These are phyloP conservation scores for Orbicella faveolata DNA, from an alignment of 64 coral and sea anemone species.

Conservation along the genomic window DNA sequence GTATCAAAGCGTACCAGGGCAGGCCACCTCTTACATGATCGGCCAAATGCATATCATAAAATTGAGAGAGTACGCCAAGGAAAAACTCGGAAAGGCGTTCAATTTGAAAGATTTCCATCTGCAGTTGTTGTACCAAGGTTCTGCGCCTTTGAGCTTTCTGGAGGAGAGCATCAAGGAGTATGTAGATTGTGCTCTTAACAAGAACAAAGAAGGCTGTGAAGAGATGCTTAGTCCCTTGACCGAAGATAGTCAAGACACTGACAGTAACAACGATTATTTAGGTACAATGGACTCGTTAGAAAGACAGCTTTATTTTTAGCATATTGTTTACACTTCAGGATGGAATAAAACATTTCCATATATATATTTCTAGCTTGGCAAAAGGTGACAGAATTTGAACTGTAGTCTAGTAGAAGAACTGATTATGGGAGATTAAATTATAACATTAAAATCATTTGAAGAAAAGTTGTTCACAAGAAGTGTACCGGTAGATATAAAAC, in stretches of 20 bases:
- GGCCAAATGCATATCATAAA: constrained; percentile 53
- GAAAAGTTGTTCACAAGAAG: no score
- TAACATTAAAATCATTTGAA: no score
- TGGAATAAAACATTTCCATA: not conserved
- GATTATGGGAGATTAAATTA: no score
- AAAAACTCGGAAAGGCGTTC: constrained; percentile 42
- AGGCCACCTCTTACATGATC: constrained; percentile 60
- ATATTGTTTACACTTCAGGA: not conserved
- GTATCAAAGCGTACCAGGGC: constrained; percentile 52
- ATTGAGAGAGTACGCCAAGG: constrained; percentile 35
- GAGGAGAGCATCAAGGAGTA: constrained; percentile 50
- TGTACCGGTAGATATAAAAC: no score
- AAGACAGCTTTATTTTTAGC: constrained; percentile 26
- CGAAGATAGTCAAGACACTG: not conserved
- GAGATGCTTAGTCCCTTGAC: constrained; percentile 27
- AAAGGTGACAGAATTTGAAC: no score
- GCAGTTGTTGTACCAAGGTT: constrained; percentile 44
- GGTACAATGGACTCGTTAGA: not conserved
- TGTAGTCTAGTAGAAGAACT: no score
- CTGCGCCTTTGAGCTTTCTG: constrained; percentile 35
- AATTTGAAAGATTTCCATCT: constrained; percentile 65
- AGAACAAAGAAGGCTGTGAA: constrained; percentile 28
- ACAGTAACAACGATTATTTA: not conserved
- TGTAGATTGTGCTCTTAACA: constrained; percentile 47
- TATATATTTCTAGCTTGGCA: not conserved